Conservation (phyloP, 2,888 invertebrate genomes). For the Pomacea canaliculata region DNA sequence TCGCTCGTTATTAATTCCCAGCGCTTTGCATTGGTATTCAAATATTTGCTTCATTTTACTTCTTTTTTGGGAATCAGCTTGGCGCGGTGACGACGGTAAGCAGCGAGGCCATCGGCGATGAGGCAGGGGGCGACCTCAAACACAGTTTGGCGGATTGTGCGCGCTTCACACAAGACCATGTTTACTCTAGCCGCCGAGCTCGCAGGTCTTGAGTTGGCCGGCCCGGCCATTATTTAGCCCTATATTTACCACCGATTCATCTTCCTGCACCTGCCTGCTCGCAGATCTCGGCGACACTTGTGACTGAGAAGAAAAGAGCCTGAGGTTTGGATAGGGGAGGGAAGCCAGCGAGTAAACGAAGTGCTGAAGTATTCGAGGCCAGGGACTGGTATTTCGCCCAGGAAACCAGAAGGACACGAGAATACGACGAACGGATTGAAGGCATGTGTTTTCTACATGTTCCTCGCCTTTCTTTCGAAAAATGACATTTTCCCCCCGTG, state of each 20-base stretch:
- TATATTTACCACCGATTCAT: slow-evolving; percentile 12
- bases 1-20: slow-evolving; percentile 18
- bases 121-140: slow-evolving; percentile 6
- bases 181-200: not conserved
- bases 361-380: not conserved
- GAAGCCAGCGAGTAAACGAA: not conserved
- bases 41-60: slow-evolving; percentile 27
- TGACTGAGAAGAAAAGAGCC: not conserved
- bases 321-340: not conserved
- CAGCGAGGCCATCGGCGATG: not conserved
- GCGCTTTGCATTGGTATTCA: slow-evolving; percentile 25
- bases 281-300: not conserved
- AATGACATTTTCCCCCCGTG: too few species aligned
- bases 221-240: slow-evolving; percentile 10
- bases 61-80: slow-evolving; percentile 6
- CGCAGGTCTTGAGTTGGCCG: not conserved
- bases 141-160: not conserved
- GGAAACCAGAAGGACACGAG: too few species aligned
- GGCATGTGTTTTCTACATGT: too few species aligned
- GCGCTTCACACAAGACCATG: not conserved
- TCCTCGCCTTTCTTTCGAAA: too few species aligned
- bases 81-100: slow-evolving; percentile 4
- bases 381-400: not conserved
- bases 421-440: too few species aligned
- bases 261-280: slow-evolving; percentile 3